Percentiles rank a stretch among this genome's conserved stretches.
Evolutionary conservation across 1,140 invertebrate species (phyloP).

Genomic region (Trinorchestia longiramus): DNA sequence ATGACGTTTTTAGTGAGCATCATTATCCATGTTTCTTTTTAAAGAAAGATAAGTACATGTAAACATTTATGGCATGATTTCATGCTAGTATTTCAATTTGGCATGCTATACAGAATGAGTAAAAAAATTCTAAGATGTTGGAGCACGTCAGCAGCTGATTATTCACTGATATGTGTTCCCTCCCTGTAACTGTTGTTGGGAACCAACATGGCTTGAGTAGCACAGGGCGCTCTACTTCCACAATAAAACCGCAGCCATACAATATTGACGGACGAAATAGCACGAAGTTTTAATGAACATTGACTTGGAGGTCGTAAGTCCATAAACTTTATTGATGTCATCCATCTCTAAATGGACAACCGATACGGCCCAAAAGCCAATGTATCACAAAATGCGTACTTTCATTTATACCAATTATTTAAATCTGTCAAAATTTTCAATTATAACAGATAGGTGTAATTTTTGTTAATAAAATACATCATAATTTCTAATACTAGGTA

Average conservation of each 20-base stretch:
- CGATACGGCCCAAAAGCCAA: background rate
- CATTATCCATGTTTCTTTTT: background rate
- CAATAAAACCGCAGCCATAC: background rate
- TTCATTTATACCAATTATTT: background rate
- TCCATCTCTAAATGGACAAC: background rate
- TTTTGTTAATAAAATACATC: background rate
- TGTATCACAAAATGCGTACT: background rate
- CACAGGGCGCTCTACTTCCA: background rate
- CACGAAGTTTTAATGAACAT: background rate
- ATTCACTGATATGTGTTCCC: background rate
- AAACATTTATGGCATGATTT: background rate
- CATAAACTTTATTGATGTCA: background rate
- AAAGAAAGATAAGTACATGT: background rate
- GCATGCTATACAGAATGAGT: background rate
- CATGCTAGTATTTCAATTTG: background rate
- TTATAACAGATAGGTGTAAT: background rate
- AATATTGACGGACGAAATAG: background rate
- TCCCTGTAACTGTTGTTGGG: background rate
- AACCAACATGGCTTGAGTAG: background rate
- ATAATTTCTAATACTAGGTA: no score
- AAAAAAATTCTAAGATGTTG: background rate
- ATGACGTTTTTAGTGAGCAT: background rate
- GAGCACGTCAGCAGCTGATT: background rate
- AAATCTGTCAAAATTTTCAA: background rate
- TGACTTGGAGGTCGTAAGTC: background rate